phyloP scores from a whole-genome alignment of 1,140 invertebrate species.

The Zaprionus taronus region DNA sequence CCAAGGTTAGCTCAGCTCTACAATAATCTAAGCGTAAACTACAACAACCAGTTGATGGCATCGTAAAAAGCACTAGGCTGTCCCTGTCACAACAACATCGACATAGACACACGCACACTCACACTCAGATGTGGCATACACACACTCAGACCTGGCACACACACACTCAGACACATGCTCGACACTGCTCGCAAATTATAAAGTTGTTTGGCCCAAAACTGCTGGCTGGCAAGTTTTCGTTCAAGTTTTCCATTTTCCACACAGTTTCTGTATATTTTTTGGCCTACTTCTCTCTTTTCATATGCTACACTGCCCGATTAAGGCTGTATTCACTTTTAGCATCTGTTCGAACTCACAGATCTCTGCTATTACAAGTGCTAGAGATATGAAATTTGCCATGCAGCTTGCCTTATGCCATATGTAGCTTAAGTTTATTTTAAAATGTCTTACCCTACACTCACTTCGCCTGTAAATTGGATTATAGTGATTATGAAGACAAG shows the following conservation, averaged over 20 bases:
- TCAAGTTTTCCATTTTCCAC: slow-evolving; percentile 31
- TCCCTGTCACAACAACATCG: slow-evolving; percentile 28
- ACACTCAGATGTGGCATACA: slow-evolving; percentile 17
- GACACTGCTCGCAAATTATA: slow-evolving; percentile 71
- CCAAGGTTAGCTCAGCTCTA: slow-evolving; percentile 56
- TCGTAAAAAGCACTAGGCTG: slow-evolving; percentile 72
- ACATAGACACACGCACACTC: slow-evolving; percentile 20
- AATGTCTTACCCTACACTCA: background rate
- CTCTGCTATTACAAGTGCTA: background rate
- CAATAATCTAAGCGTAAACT: slow-evolving; percentile 49
- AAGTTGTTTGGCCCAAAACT: slow-evolving; percentile 78
- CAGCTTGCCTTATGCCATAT: background rate
- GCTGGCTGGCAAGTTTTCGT: slow-evolving; percentile 69
- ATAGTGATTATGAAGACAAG: background rate
- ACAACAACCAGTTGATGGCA: slow-evolving; percentile 67
- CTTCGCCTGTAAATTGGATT: background rate
- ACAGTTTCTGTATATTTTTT: slow-evolving; percentile 7
- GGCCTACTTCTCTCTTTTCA: background rate
- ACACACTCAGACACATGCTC: slow-evolving; percentile 41
- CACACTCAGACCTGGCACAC: slow-evolving; percentile 17
- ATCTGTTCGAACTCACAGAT: background rate
- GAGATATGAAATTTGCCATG: background rate
- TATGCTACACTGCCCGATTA: background rate
- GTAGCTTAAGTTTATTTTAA: background rate
- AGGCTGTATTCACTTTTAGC: background rate